Conservation (phyloP, 2,797 vertebrate genomes). For the Yasuhikotakia modesta region DNA sequence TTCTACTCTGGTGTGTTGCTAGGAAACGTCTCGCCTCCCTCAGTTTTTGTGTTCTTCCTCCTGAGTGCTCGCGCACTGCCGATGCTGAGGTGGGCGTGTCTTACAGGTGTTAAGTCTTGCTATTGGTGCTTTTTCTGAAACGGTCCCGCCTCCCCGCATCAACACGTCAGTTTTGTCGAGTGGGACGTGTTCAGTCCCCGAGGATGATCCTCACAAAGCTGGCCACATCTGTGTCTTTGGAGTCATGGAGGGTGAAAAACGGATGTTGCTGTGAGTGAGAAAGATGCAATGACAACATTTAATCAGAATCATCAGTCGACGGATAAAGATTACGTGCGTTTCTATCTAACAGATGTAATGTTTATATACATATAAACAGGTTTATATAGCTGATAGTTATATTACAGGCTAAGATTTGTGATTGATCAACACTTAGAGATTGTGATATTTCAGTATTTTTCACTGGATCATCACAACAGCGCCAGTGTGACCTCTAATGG, state of each 20-base stretch:
- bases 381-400: no score
- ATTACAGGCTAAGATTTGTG: no score
- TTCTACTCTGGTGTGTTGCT: conserved; percentile 38
- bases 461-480: neutral
- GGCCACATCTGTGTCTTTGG: conserved; percentile 95
- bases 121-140: conserved; percentile 57
- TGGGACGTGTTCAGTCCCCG: conserved; percentile 80
- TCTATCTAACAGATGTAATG: neutral
- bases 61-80: conserved; percentile 36
- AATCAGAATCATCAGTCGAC: neutral
- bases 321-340: neutral
- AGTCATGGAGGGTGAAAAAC: conserved; percentile 93
- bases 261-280: conserved; percentile 84
- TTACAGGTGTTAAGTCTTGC: conserved; percentile 60
- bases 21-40: conserved; percentile 40
- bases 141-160: conserved; percentile 50
- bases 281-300: conserved; percentile 20
- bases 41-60: conserved; percentile 40
- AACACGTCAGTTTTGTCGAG: conserved; percentile 32
- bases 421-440: no score
- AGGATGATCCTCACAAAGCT: conserved; percentile 93
- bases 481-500: conserved; percentile 64
- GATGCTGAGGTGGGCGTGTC: conserved; percentile 55
- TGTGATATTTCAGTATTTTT: neutral
- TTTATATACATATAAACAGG: no score